Conservation (phyloP, 2,113 vertebrate species). For the Spermophilus dauricus region DNA sequence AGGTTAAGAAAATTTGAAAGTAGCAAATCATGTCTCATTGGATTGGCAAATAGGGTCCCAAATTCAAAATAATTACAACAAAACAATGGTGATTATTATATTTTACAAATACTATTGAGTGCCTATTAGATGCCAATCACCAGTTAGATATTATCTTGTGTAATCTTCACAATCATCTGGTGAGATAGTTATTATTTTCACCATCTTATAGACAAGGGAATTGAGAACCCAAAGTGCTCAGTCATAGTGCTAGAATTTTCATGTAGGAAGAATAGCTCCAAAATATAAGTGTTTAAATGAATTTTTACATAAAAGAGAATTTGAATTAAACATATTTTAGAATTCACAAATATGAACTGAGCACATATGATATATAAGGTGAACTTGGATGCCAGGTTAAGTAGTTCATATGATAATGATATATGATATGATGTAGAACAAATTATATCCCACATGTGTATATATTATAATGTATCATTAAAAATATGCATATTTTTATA, state of each 20-base stretch:
- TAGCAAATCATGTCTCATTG: not conserved
- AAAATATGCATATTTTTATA: not conserved
- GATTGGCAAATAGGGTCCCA: not conserved
- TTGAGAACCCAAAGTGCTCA: not conserved
- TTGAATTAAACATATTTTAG: not conserved
- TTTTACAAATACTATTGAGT: not conserved
- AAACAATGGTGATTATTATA: not conserved
- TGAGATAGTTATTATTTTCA: not conserved
- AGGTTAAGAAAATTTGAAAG: conserved; percentile 4
- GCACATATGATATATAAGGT: not conserved
- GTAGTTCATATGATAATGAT: not conserved
- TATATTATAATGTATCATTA: not conserved
- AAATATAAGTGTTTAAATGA: conserved; percentile 6
- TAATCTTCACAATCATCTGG: conserved; percentile 5
- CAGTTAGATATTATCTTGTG: not conserved
- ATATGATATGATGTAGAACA: not conserved
- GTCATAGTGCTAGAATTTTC: not conserved
- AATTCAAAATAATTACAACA: conserved; percentile 35
- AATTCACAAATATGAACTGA: conserved; percentile 34
- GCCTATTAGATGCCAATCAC: not conserved
- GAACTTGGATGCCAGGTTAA: not conserved
- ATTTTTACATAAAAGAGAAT: not conserved
- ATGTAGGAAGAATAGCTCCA: not conserved
- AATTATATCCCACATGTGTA: not conserved
- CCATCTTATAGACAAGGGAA: not conserved